These are phyloP conservation scores for Sinocyclocheilus maitianheensis DNA, from an alignment of 2,113 vertebrate genomes.

Conservation along the genomic window DNA sequence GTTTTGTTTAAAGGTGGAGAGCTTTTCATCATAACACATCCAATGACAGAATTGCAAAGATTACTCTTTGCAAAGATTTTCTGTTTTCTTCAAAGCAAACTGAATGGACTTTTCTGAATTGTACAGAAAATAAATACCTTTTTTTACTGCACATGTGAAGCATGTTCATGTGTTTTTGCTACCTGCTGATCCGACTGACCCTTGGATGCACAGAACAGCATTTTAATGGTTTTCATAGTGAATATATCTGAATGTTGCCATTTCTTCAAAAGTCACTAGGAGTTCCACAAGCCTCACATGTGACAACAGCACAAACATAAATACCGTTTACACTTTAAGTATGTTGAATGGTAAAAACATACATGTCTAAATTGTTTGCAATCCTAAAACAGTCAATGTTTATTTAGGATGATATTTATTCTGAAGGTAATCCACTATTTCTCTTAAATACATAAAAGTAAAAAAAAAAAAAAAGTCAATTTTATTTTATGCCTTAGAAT, in stretches of 20 bases:
- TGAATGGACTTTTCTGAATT: not conserved
- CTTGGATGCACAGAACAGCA: not conserved
- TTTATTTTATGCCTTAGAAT: not conserved
- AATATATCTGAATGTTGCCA: not conserved
- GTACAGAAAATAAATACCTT: slow-evolving; percentile 5
- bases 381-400: too few species aligned
- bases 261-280: not conserved
- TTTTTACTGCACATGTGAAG: not conserved
- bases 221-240: not conserved
- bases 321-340: not conserved
- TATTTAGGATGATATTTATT: too few species aligned
- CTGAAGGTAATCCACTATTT: not conserved
- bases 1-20: slow-evolving; percentile 37
- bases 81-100: not conserved
- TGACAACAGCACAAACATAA: not conserved
- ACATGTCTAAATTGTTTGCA: too few species aligned
- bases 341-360: not conserved
- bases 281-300: not conserved
- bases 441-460: too few species aligned
- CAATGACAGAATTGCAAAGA: not conserved
- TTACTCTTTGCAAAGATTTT: not conserved
- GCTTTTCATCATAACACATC: slow-evolving; percentile 5
- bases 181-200: not conserved
- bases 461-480: too few species aligned
- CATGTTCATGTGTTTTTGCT: not conserved